phyloP scores from a whole-genome alignment of 2,797 vertebrate species.

The Tapera naevia region DNA sequence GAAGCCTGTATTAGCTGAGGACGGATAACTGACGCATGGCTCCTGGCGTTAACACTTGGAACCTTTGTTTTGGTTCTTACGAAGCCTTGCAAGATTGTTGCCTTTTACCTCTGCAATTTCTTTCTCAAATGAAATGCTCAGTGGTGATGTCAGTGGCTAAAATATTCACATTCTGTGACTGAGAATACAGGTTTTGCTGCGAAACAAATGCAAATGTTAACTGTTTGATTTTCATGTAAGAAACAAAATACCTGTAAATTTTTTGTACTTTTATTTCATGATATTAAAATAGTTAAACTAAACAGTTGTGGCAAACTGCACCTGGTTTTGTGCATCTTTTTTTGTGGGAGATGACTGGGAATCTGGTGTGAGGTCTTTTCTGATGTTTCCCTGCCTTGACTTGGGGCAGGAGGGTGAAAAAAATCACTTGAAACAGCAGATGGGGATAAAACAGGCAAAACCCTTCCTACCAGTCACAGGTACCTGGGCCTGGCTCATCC shows the following conservation, averaged over 20 bases:
- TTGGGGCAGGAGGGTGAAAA: not conserved
- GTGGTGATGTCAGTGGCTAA: slow-evolving; percentile 54
- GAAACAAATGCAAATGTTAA: slow-evolving; percentile 57
- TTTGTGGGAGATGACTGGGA: not conserved
- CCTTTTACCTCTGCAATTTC: slow-evolving; percentile 55
- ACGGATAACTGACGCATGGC: not conserved
- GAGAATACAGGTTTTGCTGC: slow-evolving; percentile 61
- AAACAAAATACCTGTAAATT: slow-evolving; percentile 72
- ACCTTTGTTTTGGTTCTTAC: not conserved
- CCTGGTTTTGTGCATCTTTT: slow-evolving; percentile 32
- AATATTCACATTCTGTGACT: slow-evolving; percentile 53
- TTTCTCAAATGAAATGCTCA: slow-evolving; percentile 45
- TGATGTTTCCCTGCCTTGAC: not conserved
- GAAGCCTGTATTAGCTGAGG: not conserved
- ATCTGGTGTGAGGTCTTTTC: not conserved
- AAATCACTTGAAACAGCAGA: not conserved
- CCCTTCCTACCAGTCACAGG: fast-evolving
- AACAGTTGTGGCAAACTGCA: slow-evolving; percentile 56
- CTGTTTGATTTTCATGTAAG: slow-evolving; percentile 67
- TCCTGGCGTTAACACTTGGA: not conserved
- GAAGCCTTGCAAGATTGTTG: slow-evolving; percentile 51
- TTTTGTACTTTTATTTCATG: slow-evolving; percentile 80
- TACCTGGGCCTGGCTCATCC: not conserved
- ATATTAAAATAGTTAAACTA: slow-evolving; percentile 76
- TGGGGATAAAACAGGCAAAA: not conserved